phyloP scores from a whole-genome alignment of 23 tunicate species.

The Trididemnum nubilum region DNA sequence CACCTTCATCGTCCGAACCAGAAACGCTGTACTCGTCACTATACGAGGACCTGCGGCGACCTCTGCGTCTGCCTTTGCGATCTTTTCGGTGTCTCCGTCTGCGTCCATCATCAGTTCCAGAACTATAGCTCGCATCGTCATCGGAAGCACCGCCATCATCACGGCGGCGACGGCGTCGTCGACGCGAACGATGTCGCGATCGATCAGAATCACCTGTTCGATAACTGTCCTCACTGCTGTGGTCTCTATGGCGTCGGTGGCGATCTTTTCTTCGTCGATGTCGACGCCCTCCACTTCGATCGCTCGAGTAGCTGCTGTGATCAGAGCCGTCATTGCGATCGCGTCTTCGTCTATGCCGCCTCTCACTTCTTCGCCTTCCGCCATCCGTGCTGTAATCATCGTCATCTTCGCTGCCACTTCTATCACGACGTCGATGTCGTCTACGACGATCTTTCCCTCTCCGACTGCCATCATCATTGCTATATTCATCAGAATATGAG shows the following conservation, averaged over 20 bases:
- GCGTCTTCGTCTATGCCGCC: constrained; percentile 10
- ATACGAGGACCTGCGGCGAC: constrained; percentile 36
- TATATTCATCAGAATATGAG: constrained; percentile 44
- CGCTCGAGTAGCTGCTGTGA: constrained; percentile 16
- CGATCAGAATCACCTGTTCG: constrained; percentile 29
- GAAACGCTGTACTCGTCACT: constrained; percentile 47
- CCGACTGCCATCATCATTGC: constrained; percentile 44
- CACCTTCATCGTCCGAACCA: constrained; percentile 38
- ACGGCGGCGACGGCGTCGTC: constrained; percentile 32
- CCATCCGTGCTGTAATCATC: constrained; percentile 34
- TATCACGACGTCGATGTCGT: constrained; percentile 31
- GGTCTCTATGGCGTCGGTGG: constrained; percentile 35
- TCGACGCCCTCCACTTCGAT: constrained; percentile 33
- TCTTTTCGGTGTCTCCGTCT: constrained; percentile 46
- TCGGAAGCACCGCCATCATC: not conserved
- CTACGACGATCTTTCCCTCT: constrained; percentile 41
- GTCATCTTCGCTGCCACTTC: constrained; percentile 27
- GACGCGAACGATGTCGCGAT: constrained; percentile 22
- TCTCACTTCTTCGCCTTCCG: constrained; percentile 12
- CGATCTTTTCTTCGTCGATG: constrained; percentile 34
- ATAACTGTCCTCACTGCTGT: constrained; percentile 25
- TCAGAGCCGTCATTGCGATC: constrained; percentile 23
- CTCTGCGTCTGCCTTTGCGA: constrained; percentile 27
- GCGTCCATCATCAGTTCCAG: constrained; percentile 31
- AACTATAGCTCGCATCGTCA: constrained; percentile 17